Evolutionary conservation across 2,888 invertebrate genomes (phyloP).

Genomic region (Nomada fucata): DNA sequence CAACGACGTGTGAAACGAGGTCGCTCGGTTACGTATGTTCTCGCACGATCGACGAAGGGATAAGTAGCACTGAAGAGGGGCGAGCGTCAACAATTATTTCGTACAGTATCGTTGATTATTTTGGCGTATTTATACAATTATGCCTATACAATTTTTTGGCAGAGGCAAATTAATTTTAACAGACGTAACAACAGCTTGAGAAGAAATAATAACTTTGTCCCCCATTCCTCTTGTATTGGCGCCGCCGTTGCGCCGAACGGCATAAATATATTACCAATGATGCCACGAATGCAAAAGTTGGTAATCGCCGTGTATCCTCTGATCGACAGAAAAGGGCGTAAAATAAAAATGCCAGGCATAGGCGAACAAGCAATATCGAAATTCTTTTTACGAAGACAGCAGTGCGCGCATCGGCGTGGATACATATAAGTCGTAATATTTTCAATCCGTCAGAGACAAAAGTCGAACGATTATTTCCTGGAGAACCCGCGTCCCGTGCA

Average conservation of each 20-base stretch:
- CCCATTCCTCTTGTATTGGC: too few relatives aligned
- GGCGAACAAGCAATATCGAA: slow-evolving; percentile 17
- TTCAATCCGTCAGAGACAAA: slow-evolving; percentile 60
- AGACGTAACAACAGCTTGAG: too few relatives aligned
- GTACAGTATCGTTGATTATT: not conserved
- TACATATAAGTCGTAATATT: slow-evolving; percentile 51
- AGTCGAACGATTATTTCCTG: slow-evolving; percentile 61
- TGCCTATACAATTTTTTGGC: too few relatives aligned
- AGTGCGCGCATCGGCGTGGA: slow-evolving; percentile 5
- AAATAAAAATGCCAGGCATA: not conserved
- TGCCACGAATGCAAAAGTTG: too few relatives aligned
- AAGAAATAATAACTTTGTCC: too few relatives aligned
- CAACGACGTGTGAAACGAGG: slow-evolving; percentile 35
- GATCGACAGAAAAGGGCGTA: not conserved
- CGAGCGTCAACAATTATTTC: not conserved
- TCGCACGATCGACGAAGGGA: slow-evolving; percentile 18
- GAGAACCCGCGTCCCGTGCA: slow-evolving; percentile 29
- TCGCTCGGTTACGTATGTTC: slow-evolving; percentile 20
- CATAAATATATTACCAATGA: too few relatives aligned
- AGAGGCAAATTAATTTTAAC: too few relatives aligned
- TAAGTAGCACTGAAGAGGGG: not conserved
- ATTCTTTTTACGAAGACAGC: slow-evolving; percentile 26
- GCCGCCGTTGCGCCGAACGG: too few relatives aligned
- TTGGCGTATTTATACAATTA: not conserved
- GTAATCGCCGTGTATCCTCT: not conserved